Percentiles rank a stretch among this genome's conserved stretches.
Conservation (phyloP, 1,140 invertebrate genomes). For the Papilio glaucus region DNA sequence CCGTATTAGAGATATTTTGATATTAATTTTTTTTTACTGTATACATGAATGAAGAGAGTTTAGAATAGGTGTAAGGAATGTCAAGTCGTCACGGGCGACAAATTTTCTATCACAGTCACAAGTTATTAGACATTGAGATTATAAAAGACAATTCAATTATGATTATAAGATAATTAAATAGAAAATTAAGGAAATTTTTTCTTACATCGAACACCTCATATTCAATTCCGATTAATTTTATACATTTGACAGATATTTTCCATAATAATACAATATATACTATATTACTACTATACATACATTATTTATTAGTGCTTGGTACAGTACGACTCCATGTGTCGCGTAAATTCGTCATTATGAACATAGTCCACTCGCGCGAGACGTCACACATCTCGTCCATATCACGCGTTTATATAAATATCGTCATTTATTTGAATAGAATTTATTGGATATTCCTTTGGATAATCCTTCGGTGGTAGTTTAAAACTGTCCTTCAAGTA, state of each 20-base stretch:
- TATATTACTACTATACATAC: neutral
- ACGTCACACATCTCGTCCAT: neutral
- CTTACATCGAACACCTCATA: constrained; percentile 6
- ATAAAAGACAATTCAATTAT: neutral
- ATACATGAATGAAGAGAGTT: neutral
- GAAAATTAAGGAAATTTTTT: neutral
- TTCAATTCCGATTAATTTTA: constrained; percentile 17
- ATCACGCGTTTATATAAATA: constrained; percentile 76
- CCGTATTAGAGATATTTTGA: neutral
- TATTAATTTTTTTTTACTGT: neutral
- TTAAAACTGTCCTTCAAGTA: constrained; percentile 73
- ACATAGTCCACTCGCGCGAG: neutral
- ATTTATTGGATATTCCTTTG: constrained; percentile 41
- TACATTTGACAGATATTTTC: constrained; percentile 17
- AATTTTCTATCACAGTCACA: constrained; percentile 4
- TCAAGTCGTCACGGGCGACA: neutral
- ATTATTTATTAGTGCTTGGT: constrained; percentile 30
- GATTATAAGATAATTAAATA: neutral
- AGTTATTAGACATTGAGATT: neutral
- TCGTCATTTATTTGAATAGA: constrained; percentile 59
- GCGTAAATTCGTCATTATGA: constrained; percentile 43
- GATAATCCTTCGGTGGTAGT: constrained; percentile 73
- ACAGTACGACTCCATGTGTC: constrained; percentile 27
- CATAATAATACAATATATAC: constrained; percentile 2
- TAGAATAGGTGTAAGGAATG: neutral